Conservation (phyloP, 2,888 invertebrate species). For the Cosmopolites sordidus region DNA sequence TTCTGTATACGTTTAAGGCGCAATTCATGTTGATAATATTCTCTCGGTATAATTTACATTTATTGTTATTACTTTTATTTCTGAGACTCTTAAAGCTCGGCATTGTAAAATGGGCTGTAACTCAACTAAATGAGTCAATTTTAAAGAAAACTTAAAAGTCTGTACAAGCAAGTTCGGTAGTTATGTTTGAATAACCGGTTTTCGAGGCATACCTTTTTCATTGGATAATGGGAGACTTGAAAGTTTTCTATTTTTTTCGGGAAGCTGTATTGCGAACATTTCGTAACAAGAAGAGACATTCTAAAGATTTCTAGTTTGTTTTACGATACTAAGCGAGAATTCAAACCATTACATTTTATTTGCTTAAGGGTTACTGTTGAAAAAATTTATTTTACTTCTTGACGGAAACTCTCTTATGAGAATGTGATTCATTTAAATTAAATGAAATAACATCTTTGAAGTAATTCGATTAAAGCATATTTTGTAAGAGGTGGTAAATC, state of each 20-base stretch:
- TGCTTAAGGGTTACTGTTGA: no score
- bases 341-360: no score
- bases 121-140: conserved; percentile 28
- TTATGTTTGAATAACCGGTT: conserved; percentile 27
- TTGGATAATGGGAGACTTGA: background rate
- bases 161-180: conserved; percentile 18
- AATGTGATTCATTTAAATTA: no score
- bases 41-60: conserved; percentile 29
- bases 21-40: conserved; percentile 16
- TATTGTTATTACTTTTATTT: conserved; percentile 33
- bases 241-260: background rate
- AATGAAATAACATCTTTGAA: no score
- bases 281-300: no score
- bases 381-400: no score
- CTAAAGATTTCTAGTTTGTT: no score
- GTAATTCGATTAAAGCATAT: no score
- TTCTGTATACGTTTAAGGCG: background rate
- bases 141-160: conserved; percentile 21
- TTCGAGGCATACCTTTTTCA: conserved; percentile 13
- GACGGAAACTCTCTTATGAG: no score
- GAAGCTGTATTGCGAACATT: no score
- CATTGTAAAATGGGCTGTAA: conserved; percentile 24
- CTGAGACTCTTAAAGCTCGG: conserved; percentile 19
- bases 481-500: no score
- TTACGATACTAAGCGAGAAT: no score